A percentile compares a stretch with the other conserved stretches of the same genome.
These are phyloP conservation scores for Otolemur crassicaudatus DNA, from an alignment of 2,797 vertebrate genomes.

Conservation along the genomic window DNA sequence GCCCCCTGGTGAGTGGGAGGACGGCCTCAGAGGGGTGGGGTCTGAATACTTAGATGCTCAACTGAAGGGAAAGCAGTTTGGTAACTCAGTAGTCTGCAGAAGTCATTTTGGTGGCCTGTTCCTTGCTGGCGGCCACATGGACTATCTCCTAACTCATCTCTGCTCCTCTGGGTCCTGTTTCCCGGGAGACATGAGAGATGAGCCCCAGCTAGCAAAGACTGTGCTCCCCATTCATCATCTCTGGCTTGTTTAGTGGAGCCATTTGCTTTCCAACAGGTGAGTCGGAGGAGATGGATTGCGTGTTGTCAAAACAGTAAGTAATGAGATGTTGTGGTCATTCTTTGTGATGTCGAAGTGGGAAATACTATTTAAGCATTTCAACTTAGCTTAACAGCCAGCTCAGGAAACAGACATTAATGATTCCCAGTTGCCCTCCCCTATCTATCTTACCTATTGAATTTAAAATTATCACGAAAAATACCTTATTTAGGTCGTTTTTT, in stretches of 20 bases:
- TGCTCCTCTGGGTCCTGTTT: background rate
- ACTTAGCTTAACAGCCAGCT: slow-evolving; percentile 46
- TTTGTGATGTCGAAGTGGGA: slow-evolving; percentile 55
- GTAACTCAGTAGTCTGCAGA: background rate
- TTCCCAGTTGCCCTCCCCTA: background rate
- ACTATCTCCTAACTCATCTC: background rate
- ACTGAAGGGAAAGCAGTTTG: background rate
- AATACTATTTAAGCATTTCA: slow-evolving; percentile 57
- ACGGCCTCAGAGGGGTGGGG: background rate
- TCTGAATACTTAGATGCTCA: background rate
- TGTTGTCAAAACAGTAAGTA: slow-evolving; percentile 67
- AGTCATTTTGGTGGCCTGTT: background rate
- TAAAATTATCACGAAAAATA: slow-evolving; percentile 23
- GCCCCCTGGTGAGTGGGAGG: background rate
- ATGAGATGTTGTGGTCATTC: slow-evolving; percentile 60
- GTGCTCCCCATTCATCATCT: slow-evolving; percentile 57
- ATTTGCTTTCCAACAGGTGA: slow-evolving; percentile 68
- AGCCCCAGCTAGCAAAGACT: background rate
- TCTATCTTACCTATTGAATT: slow-evolving; percentile 48
- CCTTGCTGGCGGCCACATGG: background rate
- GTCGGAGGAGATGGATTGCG: slow-evolving; percentile 66
- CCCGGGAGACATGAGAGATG: slow-evolving; percentile 60
- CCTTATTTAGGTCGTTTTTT: background rate
- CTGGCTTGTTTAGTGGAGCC: slow-evolving; percentile 40
- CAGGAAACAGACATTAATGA: slow-evolving; percentile 45